A percentile compares a stretch with the other conserved stretches of the same genome.
These are phyloP conservation scores for Sandelia bainsii DNA, from an alignment of 2,797 vertebrate genomes.

Conservation along the genomic window DNA sequence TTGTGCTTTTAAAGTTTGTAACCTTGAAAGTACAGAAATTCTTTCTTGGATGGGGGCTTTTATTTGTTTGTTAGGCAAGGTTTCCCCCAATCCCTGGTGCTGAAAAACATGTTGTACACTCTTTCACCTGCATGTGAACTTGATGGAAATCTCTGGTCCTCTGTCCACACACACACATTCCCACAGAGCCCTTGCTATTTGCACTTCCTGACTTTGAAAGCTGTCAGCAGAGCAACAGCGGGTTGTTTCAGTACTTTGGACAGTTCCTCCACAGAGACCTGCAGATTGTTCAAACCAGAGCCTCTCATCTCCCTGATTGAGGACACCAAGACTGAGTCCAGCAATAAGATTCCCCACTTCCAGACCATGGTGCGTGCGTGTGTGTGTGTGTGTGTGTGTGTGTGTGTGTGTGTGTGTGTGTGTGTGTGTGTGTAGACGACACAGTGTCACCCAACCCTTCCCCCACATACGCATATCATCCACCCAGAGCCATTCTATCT, in stretches of 20 bases:
- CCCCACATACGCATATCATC: conserved; percentile 88
- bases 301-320: conserved; percentile 53
- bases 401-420: conserved; percentile 12
- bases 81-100: conserved; percentile 37
- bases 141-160: conserved; percentile 78
- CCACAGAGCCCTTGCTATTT: conserved; percentile 57
- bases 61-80: conserved; percentile 43
- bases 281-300: conserved; percentile 50
- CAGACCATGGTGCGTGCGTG: conserved; percentile 21
- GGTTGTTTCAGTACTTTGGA: conserved; percentile 77
- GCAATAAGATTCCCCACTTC: conserved; percentile 60
- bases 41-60: conserved; percentile 6
- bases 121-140: conserved; percentile 59
- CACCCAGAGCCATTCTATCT: conserved; percentile 99
- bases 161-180: conserved; percentile 48
- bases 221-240: conserved; percentile 60
- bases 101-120: conserved; percentile 62
- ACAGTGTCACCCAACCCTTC: conserved; percentile 68
- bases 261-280: conserved; percentile 75
- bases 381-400: conserved; percentile 15
- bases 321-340: conserved; percentile 57
- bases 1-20: conserved; percentile 35
- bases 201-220: conserved; percentile 76
- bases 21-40: conserved; percentile 44
- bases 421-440: conserved; percentile 33